Evolutionary conservation across 2,113 vertebrate genomes (phyloP).

Genomic region (Agelaius tricolor): DNA sequence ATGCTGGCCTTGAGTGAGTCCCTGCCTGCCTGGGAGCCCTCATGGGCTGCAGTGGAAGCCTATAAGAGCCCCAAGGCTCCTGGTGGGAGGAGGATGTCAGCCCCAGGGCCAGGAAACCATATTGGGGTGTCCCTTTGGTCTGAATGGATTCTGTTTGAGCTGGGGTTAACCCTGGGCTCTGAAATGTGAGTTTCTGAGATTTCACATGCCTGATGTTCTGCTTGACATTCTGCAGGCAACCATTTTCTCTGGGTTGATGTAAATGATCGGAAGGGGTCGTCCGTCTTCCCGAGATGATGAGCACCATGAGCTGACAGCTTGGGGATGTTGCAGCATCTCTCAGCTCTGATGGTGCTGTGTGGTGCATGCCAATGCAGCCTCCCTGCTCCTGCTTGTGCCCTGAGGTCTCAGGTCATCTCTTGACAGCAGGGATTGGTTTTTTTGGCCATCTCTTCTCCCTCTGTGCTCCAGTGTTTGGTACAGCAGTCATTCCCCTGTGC

Average conservation of each 20-base stretch:
- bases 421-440: not conserved
- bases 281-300: not conserved
- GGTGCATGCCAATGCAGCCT: not conserved
- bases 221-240: conserved; percentile 9
- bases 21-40: not conserved
- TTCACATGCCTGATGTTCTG: not conserved
- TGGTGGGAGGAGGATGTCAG: not conserved
- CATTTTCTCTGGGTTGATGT: not conserved
- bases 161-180: not conserved
- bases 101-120: not conserved
- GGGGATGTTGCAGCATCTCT: not conserved
- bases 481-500: not conserved
- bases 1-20: accelerated
- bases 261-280: not conserved
- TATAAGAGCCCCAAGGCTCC: not conserved
- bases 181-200: not conserved
- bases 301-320: conserved; percentile 10
- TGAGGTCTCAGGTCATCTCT: not conserved
- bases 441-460: not conserved
- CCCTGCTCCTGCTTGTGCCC: not conserved
- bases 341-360: not conserved
- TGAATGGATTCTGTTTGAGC: not conserved
- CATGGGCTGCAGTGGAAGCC: not conserved
- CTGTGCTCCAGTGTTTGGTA: not conserved
- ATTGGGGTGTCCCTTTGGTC: accelerated